Base-by-base conservation (phyloP, 2,888 invertebrate genomes). In the Caenorhabditis panamensis region DNA sequence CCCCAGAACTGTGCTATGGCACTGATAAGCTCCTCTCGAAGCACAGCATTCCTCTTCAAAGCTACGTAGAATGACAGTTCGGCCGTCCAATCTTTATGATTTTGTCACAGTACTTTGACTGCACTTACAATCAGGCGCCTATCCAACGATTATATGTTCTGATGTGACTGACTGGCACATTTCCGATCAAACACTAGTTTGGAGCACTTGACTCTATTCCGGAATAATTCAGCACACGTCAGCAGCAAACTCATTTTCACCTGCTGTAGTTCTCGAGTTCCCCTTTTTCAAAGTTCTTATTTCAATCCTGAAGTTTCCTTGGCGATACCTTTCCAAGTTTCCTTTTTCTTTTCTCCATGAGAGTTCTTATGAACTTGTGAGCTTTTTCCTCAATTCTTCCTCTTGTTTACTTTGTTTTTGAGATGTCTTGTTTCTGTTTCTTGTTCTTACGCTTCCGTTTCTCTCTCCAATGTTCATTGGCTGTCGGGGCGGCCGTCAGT, bases 121-220 rank as follows among this genome's bases (percentile, higher is more conserved):
- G 75, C 54, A 75, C 75, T 75, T 75, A 75, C 53, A 59, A 75
- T 66, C 75, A 66, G 61, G 59, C 75, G 75, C 58, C 59, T 5
- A 59, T 18, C 26, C 51, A 53, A 53, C 72, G 73, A 64, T 59
- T 73, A 59, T 20, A 73, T 59, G 64, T 73, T 73, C 73, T 66
- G 59, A 56, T 73, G 31, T 41, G 49, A 66, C 58, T 64, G 64
- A 22, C 53, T 41, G 41, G 66, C 64, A 64, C 59, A 49, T 64
- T 63, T 26, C 11, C 26, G 16, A 24, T 63, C 51, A 53, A 56
- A 22, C 36, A 16, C 51, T 36, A 47, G 20, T 28, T 49, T 16
- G 16, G 28, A 26, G 24, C 24, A 64, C 54, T 58, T 58, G 31
- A 24, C 22, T 58, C 47, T 64, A 28, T 71, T 71, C 58, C 63